Base-by-base conservation (phyloP, 2,888 invertebrate species). In the Morpho deidamia region DNA sequence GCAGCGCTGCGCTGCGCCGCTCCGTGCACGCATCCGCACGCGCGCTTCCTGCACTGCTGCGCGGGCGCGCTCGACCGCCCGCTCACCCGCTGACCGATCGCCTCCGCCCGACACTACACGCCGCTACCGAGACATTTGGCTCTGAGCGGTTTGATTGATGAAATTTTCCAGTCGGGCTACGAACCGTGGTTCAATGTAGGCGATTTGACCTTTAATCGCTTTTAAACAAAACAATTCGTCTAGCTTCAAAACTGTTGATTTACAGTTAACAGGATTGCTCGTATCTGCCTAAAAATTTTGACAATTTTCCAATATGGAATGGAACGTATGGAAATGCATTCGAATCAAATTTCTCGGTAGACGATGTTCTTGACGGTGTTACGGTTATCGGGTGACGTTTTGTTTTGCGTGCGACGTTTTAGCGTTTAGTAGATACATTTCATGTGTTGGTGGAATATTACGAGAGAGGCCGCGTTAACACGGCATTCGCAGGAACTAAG, bases 21-120 rank as follows among this genome's bases (percentile, higher is more conserved):
- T 52, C 53, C 51, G 46, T 72, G 71, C 63, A 52, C 65, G 58
- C 86, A 81, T 73, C 86, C 87, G 73, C 86, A 84, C 79, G 87
- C 82, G 70, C 88, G 79, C 78, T 91, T 87, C 77, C 86, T 91
- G 81, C 80, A 89, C 76, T 81, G 91, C 86, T 76, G 87, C 72
- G 66, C 74, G 62, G 68, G 71, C 11, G 70, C 76, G 56, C 68
- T 70, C 44, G 82, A 87, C 72, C 83, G 89, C 55, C 89, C 89
- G 71, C 86, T 89, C 66, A 90, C 88, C 53, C 88, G 90, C 73
- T 88, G 81, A 67, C n/a, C 53, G 38, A 57, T 39, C 41, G 32
- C 12, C 23, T 7, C 14, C 32, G 37, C 43, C 46, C 51, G 23
- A 23, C 23, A 5, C 41, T 37, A 37, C 7, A 8, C 45, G 51